These are phyloP conservation scores for Erebia aethiops DNA, from an alignment of 2,888 invertebrate genomes.

Conservation along the genomic window DNA sequence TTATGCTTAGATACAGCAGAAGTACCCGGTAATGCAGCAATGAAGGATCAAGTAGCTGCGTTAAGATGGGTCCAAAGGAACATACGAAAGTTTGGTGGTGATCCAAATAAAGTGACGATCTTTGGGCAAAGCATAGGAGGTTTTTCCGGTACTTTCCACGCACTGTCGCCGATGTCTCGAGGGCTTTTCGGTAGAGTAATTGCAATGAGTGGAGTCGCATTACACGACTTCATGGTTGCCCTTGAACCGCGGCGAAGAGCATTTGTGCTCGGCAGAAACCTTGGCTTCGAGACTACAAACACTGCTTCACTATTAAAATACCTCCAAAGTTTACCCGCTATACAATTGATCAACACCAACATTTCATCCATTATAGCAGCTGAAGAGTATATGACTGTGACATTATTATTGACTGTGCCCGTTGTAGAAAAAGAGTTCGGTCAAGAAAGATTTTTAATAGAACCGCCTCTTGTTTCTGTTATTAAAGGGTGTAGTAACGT, in stretches of 20 bases:
- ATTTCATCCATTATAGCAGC: slow-evolving; percentile 52
- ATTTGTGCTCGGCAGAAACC: slow-evolving; percentile 52
- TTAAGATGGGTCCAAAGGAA: slow-evolving; percentile 58
- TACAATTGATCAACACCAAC: slow-evolving; percentile 48
- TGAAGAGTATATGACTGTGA: slow-evolving; percentile 43
- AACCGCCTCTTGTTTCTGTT: slow-evolving; percentile 47
- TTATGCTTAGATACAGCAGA: slow-evolving; percentile 55
- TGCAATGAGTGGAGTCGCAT: slow-evolving; percentile 85
- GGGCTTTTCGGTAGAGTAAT: slow-evolving; percentile 74
- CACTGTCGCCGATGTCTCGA: slow-evolving; percentile 60
- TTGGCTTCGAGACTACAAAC: slow-evolving; percentile 55
- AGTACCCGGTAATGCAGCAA: slow-evolving; percentile 60
- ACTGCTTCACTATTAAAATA: slow-evolving; percentile 53
- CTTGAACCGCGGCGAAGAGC: slow-evolving; percentile 52
- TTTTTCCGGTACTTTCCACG: slow-evolving; percentile 50
- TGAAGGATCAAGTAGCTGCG: slow-evolving; percentile 63
- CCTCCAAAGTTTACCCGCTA: slow-evolving; percentile 52
- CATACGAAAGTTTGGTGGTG: slow-evolving; percentile 60
- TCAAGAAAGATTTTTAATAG: slow-evolving; percentile 51
- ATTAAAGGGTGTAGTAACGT: slow-evolving; percentile 72
- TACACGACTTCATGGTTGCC: slow-evolving; percentile 54
- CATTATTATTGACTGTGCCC: slow-evolving; percentile 57
- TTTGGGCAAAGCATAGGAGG: slow-evolving; percentile 59
- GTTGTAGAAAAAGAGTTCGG: slow-evolving; percentile 62
- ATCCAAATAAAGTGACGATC: slow-evolving; percentile 61